Conservation (phyloP, 2,797 vertebrate genomes). For the Muscicapa striata region DNA sequence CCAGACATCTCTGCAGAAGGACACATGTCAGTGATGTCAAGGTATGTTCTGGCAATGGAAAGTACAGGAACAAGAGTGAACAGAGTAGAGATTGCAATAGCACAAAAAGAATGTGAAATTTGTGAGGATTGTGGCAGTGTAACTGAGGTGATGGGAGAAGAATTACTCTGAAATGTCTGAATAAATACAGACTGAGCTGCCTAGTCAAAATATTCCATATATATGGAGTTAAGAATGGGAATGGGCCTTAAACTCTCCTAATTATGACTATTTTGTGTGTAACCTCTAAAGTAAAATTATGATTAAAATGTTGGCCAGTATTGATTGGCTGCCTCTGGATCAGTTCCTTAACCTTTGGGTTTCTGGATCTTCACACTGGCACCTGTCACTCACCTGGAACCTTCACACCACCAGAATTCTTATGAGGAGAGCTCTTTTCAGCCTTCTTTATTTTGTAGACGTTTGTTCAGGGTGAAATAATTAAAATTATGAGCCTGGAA, state of each 20-base stretch:
- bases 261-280: not conserved
- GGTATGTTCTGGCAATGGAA: not conserved
- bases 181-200: not conserved
- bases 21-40: conserved; percentile 10
- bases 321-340: not conserved
- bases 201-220: not conserved
- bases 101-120: not conserved
- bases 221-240: not conserved
- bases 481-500: conserved; percentile 63
- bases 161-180: not conserved
- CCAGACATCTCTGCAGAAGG: not conserved
- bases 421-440: not conserved
- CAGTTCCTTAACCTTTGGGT: not conserved
- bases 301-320: not conserved
- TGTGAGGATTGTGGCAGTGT: not conserved
- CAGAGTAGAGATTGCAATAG: not conserved
- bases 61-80: not conserved
- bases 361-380: not conserved
- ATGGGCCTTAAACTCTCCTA: not conserved
- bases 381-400: not conserved
- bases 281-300: not conserved
- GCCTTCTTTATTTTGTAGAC: conserved; percentile 26
- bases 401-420: not conserved
- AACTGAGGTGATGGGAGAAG: not conserved
- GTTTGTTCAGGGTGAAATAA: conserved; percentile 47